Percentiles rank a stretch among this genome's conserved stretches.
These are phyloP conservation scores for Ichneumon xanthorius DNA, from an alignment of 2,888 invertebrate species.

Conservation along the genomic window DNA sequence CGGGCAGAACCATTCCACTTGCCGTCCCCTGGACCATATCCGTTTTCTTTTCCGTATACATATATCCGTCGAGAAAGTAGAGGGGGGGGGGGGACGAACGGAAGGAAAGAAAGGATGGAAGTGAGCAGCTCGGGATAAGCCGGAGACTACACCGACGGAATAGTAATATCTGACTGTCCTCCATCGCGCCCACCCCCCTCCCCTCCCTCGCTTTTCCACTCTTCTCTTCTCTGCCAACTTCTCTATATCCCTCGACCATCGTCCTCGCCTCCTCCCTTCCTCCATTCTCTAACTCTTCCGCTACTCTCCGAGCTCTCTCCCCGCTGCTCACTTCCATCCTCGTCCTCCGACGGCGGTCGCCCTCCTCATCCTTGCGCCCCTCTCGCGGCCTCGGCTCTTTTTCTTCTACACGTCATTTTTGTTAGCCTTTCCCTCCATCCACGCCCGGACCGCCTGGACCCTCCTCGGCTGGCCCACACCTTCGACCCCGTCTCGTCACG, in stretches of 20 bases:
- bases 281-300: constrained; percentile 44
- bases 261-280: constrained; percentile 27
- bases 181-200: background rate
- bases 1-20: constrained; percentile 58
- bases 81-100: constrained; percentile 19
- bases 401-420: constrained; percentile 52
- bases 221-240: constrained; percentile 58
- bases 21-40: constrained; percentile 63
- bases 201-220: constrained; percentile 47
- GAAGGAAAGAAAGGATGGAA: constrained; percentile 6
- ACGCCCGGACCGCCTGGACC: constrained; percentile 12
- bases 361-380: constrained; percentile 11
- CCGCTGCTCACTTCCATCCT: constrained; percentile 49
- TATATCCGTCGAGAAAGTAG: constrained; percentile 55
- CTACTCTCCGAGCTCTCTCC: constrained; percentile 34
- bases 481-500: constrained; percentile 53
- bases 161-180: constrained; percentile 74
- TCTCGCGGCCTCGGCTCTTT: constrained; percentile 43
- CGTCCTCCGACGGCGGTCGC: constrained; percentile 20
- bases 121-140: constrained; percentile 45
- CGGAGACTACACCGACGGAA: constrained; percentile 73
- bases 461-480: constrained; percentile 45
- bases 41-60: constrained; percentile 58
- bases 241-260: constrained; percentile 38
- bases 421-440: constrained; percentile 32